Percentiles rank a stretch among this genome's conserved stretches.
Evolutionary conservation across 2,113 vertebrate genomes (phyloP).

Genomic region (Artemisiospiza belli): DNA sequence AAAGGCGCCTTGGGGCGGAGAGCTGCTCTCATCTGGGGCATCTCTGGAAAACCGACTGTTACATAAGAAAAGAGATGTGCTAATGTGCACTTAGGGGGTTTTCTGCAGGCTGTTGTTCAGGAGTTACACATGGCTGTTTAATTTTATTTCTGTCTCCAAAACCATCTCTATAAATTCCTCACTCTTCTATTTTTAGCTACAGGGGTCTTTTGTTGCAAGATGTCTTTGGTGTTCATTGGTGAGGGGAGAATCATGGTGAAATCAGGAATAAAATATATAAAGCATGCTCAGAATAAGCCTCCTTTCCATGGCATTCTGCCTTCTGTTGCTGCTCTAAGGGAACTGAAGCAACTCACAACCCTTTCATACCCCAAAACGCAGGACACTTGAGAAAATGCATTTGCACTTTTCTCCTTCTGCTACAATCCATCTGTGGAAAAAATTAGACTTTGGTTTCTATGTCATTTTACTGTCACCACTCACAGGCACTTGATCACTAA

Average conservation of each 20-base stretch:
- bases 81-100: conserved; percentile 41
- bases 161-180: conserved; percentile 39
- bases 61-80: conserved; percentile 33
- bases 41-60: conserved; percentile 42
- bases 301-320: background rate
- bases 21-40: conserved; percentile 1
- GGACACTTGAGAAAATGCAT: conserved; percentile 61
- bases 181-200: conserved; percentile 10
- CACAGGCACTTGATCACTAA: conserved; percentile 7
- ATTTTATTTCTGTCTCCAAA: conserved; percentile 54
- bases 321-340: conserved; percentile 29
- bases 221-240: background rate
- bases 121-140: conserved; percentile 22
- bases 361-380: conserved; percentile 7
- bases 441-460: conserved; percentile 44
- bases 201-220: conserved; percentile 24
- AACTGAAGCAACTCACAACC: conserved; percentile 29
- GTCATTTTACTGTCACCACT: conserved; percentile 41
- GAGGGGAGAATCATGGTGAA: background rate
- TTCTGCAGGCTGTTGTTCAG: conserved; percentile 54
- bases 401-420: conserved; percentile 65
- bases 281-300: background rate
- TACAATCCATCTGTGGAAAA: conserved; percentile 70
- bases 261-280: conserved; percentile 3
- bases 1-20: background rate